phyloP scores from a whole-genome alignment of 2,797 vertebrate species.

The Heterohyrax brucei region DNA sequence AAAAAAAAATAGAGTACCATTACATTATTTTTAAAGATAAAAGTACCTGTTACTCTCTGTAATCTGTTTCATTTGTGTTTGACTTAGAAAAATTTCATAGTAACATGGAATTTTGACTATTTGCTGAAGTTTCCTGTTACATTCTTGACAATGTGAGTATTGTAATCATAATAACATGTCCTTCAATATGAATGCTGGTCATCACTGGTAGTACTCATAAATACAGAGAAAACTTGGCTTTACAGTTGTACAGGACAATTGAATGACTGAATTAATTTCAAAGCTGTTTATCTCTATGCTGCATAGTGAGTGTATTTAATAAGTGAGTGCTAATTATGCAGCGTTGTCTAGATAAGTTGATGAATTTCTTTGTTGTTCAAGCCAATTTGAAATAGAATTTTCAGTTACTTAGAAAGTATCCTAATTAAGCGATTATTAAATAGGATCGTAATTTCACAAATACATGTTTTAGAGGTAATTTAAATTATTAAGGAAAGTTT shows the following conservation, averaged over 20 bases:
- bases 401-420: slow-evolving; percentile 2
- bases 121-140: neutral
- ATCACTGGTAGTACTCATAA: neutral
- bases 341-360: neutral
- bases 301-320: neutral
- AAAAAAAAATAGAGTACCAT: slow-evolving; percentile 24
- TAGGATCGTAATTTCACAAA: slow-evolving; percentile 49
- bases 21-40: slow-evolving; percentile 27
- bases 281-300: slow-evolving; percentile 29
- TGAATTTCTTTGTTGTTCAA: slow-evolving; percentile 19
- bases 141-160: neutral
- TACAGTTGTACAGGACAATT: slow-evolving; percentile 19
- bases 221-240: slow-evolving; percentile 39
- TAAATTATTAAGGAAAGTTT: slow-evolving; percentile 27
- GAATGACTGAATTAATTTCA: slow-evolving; percentile 43
- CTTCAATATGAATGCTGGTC: neutral
- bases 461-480: neutral
- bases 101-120: neutral
- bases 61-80: slow-evolving; percentile 58
- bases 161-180: neutral
- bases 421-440: slow-evolving; percentile 30
- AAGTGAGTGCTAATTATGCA: neutral
- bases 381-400: slow-evolving; percentile 35
- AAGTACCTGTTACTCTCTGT: neutral
- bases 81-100: neutral